Evolutionary conservation across 2,888 invertebrate species (phyloP), one percentile per base, ranked within the genome.

Genomic region (Chrysolina americana): DNA sequence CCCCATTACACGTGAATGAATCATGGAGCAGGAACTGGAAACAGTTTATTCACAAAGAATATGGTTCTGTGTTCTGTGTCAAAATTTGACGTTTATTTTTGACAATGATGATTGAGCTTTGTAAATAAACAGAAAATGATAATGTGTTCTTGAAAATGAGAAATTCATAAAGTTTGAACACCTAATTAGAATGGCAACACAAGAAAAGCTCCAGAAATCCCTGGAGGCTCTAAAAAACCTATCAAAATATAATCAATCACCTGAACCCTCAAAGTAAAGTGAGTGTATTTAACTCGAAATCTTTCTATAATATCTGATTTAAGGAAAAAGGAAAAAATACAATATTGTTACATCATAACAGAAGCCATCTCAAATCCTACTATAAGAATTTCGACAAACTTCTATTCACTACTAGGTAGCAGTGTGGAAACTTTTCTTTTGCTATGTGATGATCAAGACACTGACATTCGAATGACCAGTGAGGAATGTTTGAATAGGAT

Each of bases 401-500:
- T 92, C 84, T 88, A 90, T 8, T 91, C 92, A 80, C 90, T 93
- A 79, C 89, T 95, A 63, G 93, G 93, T 77, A 91, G 91, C 81
- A 92, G 94, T 2, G 91, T 95, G 74, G 94, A 94, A 88, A 91
- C 92, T 44, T 89, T 95, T 76, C 88, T 96, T 66, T 89, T 91
- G 56, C 89, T 94, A 70, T 93, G 94, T 85, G 94, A 95, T 88
- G 95, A 96, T 87, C 86, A 90, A 1, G 95, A 96, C 85, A 91
- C 94, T 3, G 94, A 95, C 86, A 92, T 95, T 41, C 89, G 95
- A 73, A 93, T 95, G 90, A 92, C 93, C 68, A 95, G 95, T 59
- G 95, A 95, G 85, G 96, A 96, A 88, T 94, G 94, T 83, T 88
- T 96, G 1, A 95, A 95, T 86, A 91, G 92, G 86, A 93, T 95